These are phyloP conservation scores for Meteorus sp. DNA, from an alignment of 1,140 invertebrate genomes.

Conservation along the genomic window DNA sequence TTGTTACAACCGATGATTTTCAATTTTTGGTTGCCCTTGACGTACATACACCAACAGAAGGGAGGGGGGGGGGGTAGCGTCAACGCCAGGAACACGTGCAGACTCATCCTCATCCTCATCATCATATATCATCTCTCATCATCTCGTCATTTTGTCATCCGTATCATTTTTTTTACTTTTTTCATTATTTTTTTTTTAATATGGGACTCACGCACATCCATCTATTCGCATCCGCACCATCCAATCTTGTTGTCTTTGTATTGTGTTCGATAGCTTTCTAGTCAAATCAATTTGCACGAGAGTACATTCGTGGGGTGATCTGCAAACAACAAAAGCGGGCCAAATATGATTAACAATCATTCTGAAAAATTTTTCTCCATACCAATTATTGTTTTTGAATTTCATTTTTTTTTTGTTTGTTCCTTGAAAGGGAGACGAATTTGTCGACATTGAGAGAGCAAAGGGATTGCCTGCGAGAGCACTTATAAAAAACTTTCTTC, in stretches of 20 bases:
- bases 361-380: neutral
- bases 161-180: constrained; percentile 16
- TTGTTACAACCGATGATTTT: neutral
- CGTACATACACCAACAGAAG: constrained; percentile 4
- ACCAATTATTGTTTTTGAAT: neutral
- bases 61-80: constrained; percentile 13
- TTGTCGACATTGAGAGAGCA: constrained; percentile 26
- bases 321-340: constrained; percentile 57
- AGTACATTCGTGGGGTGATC: constrained; percentile 57
- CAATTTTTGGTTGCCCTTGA: constrained; percentile 9
- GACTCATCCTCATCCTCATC: constrained; percentile 28
- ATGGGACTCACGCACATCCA: constrained; percentile 58
- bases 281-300: constrained; percentile 59
- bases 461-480: constrained; percentile 1
- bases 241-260: constrained; percentile 60
- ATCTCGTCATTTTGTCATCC: constrained; percentile 11
- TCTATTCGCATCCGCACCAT: constrained; percentile 58
- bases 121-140: constrained; percentile 17
- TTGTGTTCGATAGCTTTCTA: constrained; percentile 59
- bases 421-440: neutral
- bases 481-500: neutral
- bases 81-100: constrained; percentile 30
- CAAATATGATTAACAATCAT: constrained; percentile 48
- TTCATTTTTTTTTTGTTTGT: neutral
- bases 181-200: constrained; percentile 26